A percentile compares a stretch with the other conserved stretches of the same genome.
Conservation (phyloP, 2,888 invertebrate genomes). For the Agriopis leucophaearia region DNA sequence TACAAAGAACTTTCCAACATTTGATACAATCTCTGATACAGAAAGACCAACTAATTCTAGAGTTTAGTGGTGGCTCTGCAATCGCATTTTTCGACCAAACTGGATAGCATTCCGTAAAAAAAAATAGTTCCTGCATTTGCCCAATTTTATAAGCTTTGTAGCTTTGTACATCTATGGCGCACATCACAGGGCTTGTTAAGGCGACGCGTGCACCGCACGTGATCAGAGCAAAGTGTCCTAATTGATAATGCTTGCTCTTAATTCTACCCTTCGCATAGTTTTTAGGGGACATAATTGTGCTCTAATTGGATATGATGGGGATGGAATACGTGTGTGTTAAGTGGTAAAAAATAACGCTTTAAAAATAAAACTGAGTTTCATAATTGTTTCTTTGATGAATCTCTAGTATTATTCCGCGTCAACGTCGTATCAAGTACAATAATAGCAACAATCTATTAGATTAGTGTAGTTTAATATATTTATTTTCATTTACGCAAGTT, state of each 20-base stretch:
- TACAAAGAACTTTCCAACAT: conserved; percentile 29
- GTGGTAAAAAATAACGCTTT: background rate
- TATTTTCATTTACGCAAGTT: too few species aligned
- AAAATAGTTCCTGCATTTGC: background rate
- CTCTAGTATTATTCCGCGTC: too few species aligned
- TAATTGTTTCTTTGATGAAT: too few species aligned
- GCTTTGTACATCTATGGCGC: conserved; percentile 48
- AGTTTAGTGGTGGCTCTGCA: background rate
- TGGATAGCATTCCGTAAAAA: background rate
- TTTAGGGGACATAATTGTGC: conserved; percentile 48
- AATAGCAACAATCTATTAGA: too few species aligned
- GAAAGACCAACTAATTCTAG: background rate
- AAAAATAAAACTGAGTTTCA: too few species aligned
- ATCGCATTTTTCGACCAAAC: background rate
- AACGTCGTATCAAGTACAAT: too few species aligned
- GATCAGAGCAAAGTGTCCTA: conserved; percentile 65
- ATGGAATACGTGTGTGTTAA: conserved; percentile 11
- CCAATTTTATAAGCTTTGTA: background rate
- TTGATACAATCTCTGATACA: conserved; percentile 39
- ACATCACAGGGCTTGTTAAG: conserved; percentile 71
- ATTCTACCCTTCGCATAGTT: conserved; percentile 55
- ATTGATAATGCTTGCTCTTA: conserved; percentile 75
- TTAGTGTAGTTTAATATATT: too few species aligned
- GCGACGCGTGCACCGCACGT: conserved; percentile 72
- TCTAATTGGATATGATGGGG: conserved; percentile 55